phyloP scores from a whole-genome alignment of 2,797 vertebrate species.

The Phataginus tricuspis region DNA sequence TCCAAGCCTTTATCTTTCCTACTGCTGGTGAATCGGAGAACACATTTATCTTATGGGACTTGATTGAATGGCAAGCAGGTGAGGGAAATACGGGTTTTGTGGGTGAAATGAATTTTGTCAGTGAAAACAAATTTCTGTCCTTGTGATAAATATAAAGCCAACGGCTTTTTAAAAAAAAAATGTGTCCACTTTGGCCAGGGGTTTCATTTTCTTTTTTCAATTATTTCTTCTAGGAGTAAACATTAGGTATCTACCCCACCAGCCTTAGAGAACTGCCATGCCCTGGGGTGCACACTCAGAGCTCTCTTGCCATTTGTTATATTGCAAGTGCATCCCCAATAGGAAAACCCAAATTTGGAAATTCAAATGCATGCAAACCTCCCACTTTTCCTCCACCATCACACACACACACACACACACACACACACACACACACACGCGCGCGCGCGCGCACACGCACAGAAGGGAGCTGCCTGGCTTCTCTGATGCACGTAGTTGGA shows the following conservation, averaged over 20 bases:
- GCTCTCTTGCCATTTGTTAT: neutral
- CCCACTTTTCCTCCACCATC: rapidly evolving
- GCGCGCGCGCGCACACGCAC: no score
- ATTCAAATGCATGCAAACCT: neutral
- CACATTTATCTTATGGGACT: constrained; percentile 66
- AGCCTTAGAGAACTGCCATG: neutral
- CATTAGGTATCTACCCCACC: neutral
- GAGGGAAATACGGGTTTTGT: constrained; percentile 54
- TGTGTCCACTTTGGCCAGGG: neutral
- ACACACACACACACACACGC: neutral
- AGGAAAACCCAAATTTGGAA: neutral
- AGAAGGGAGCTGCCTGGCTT: neutral
- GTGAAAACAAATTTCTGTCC: constrained; percentile 69
- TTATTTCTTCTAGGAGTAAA: constrained; percentile 32
- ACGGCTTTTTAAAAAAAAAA: constrained; percentile 1
- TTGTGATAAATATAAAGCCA: constrained; percentile 59
- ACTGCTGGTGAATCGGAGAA: constrained; percentile 48
- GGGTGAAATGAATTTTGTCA: constrained; percentile 62
- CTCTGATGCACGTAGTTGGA: neutral
- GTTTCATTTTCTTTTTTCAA: constrained; percentile 49
- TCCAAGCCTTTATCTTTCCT: constrained; percentile 50
- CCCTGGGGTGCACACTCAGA: neutral
- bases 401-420: no score
- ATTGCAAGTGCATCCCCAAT: neutral
- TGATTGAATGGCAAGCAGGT: constrained; percentile 48